Conservation (phyloP, 92 coral and sea anemone species). For the Galaxea fascicularis region DNA sequence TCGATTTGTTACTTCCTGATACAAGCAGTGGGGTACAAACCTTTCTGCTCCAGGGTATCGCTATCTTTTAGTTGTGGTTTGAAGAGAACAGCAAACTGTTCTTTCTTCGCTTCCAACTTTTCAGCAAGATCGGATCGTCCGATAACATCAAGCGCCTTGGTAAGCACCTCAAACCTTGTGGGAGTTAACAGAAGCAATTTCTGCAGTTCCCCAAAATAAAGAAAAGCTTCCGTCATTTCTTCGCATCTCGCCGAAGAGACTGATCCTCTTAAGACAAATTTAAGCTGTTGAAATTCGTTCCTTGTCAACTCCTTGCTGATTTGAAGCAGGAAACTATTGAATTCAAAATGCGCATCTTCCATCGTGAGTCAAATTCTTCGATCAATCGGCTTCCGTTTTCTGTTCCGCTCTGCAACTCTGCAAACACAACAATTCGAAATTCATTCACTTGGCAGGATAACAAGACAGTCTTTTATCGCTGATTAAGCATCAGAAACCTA, state of each 20-base stretch:
- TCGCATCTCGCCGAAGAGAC: slow-evolving; percentile 37
- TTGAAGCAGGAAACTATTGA: slow-evolving; percentile 36
- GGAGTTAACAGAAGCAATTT: not conserved
- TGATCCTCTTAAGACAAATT: slow-evolving; percentile 33
- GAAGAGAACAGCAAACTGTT: slow-evolving; percentile 22
- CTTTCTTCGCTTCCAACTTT: slow-evolving; percentile 25
- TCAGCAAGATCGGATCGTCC: slow-evolving; percentile 56
- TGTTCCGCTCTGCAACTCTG: not conserved
- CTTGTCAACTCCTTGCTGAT: slow-evolving; percentile 30
- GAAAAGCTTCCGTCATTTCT: slow-evolving; percentile 1
- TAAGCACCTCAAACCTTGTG: slow-evolving; percentile 25
- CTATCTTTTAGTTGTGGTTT: not conserved
- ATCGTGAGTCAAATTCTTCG: not conserved
- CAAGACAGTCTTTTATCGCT: not conserved
- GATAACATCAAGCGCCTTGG: slow-evolving; percentile 23
- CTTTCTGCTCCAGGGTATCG: slow-evolving; percentile 15
- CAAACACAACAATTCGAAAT: not conserved
- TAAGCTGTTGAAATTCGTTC: slow-evolving; percentile 29
- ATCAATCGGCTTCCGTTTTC: not conserved
- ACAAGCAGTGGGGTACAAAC: too few species aligned
- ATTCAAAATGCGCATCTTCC: not conserved
- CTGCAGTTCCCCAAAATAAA: slow-evolving; percentile 15
- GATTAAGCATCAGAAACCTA: not conserved
- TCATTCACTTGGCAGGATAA: not conserved
- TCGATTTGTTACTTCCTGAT: too few species aligned